Conservation (phyloP, 2,888 invertebrate species). For the Ethmia dodecea region DNA sequence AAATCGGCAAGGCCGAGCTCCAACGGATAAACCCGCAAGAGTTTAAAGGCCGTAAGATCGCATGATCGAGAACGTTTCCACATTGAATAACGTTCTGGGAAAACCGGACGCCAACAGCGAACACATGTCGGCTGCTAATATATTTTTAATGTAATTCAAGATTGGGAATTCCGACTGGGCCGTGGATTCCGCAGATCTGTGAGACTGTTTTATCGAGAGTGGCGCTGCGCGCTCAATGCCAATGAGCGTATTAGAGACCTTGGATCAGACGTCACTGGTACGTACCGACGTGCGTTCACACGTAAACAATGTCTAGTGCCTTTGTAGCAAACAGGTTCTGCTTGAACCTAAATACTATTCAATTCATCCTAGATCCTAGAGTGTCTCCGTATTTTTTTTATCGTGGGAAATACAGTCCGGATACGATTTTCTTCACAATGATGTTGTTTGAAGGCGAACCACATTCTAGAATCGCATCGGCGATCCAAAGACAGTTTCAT, state of each 20-base stretch:
- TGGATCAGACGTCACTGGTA: constrained; percentile 23
- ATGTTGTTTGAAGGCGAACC: constrained; percentile 9
- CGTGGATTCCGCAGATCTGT: constrained; percentile 4
- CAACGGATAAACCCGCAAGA: constrained; percentile 20
- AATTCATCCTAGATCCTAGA: constrained; percentile 50
- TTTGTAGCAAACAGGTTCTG: constrained; percentile 41
- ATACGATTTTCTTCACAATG: constrained; percentile 10
- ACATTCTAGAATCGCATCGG: too few species aligned
- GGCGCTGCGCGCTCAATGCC: too few species aligned
- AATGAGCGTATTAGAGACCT: constrained; percentile 48
- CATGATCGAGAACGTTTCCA: constrained; percentile 7
- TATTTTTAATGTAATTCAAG: constrained; percentile 38
- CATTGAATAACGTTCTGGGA: constrained; percentile 28
- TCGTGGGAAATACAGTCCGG: constrained; percentile 3
- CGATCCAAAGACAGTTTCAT: too few species aligned
- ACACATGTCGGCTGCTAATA: constrained; percentile 26
- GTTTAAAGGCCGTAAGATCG: constrained; percentile 20
- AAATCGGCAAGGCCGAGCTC: constrained; percentile 13
- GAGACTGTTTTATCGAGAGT: constrained; percentile 5
- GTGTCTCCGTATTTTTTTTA: constrained; percentile 44
- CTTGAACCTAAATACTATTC: constrained; percentile 27
- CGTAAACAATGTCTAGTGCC: constrained; percentile 48
- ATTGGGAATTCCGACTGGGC: constrained; percentile 33
- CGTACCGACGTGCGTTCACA: constrained; percentile 26
- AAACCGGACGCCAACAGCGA: constrained; percentile 38